Conservation (phyloP, 2,888 invertebrate species). For the Yponomeuta cagnagella region DNA sequence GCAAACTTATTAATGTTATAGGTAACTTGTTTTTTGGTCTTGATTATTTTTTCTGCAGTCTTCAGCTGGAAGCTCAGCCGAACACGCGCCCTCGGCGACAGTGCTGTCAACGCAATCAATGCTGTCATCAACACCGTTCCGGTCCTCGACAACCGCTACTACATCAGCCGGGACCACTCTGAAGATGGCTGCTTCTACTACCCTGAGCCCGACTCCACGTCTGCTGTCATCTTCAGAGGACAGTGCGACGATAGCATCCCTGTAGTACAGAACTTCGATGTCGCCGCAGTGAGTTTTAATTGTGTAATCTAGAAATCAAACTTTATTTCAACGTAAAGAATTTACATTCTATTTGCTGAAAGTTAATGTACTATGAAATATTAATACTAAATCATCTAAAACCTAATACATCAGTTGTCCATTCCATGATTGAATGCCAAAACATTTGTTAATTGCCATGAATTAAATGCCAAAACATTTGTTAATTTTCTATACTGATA, state of each 20-base stretch:
- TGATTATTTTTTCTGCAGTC: slow-evolving; percentile 25
- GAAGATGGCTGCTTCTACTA: slow-evolving; percentile 47
- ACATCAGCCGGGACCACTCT: slow-evolving; percentile 33
- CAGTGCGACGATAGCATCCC: slow-evolving; percentile 31
- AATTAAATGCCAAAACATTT: no score
- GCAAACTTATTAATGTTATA: no score
- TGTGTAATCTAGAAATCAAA: background rate
- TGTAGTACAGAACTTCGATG: slow-evolving; percentile 21
- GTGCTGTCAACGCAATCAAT: slow-evolving; percentile 32
- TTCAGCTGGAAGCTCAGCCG: slow-evolving; percentile 57
- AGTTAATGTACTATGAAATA: no score
- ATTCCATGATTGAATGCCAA: no score
- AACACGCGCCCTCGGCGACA: slow-evolving; percentile 28
- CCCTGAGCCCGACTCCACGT: slow-evolving; percentile 33
- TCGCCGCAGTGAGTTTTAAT: background rate
- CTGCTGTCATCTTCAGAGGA: slow-evolving; percentile 43
- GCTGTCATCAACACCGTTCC: slow-evolving; percentile 30
- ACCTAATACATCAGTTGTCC: no score
- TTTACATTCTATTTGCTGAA: no score
- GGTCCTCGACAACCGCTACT: slow-evolving; percentile 43
- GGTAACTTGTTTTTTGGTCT: no score
- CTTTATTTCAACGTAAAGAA: no score
- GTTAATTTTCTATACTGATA: no score
- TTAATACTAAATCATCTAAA: no score
- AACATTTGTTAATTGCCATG: no score